Conservation (phyloP, 2,888 invertebrate species). For the Dexiosoma caninum region DNA sequence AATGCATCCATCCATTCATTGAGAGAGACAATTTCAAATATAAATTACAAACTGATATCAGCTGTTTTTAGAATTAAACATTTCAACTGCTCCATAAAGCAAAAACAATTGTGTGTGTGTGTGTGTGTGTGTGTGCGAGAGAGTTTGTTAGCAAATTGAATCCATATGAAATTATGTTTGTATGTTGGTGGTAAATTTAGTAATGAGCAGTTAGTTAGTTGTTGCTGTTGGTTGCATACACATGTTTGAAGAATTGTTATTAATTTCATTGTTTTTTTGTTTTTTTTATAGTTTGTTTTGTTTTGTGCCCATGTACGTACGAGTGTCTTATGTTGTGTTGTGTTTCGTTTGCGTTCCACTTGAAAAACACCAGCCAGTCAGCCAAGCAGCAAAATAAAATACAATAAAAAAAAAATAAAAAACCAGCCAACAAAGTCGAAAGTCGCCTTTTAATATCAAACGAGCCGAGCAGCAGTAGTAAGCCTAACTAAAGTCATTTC, state of each 20-base stretch:
- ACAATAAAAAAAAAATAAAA: conserved; percentile 29
- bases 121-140: conserved; percentile 32
- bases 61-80: conserved; percentile 22
- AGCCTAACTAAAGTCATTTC: conserved; percentile 61
- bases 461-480: conserved; percentile 42
- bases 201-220: neutral
- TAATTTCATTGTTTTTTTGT: neutral
- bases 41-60: conserved; percentile 27
- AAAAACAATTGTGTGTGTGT: conserved; percentile 29
- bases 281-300: too few relatives aligned
- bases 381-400: too few relatives aligned
- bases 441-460: conserved; percentile 43
- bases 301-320: neutral
- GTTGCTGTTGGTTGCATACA: conserved; percentile 36
- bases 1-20: neutral
- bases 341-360: conserved; percentile 50
- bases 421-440: conserved; percentile 41
- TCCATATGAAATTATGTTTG: neutral
- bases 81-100: too few relatives aligned
- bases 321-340: conserved; percentile 12
- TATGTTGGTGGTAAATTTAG: too few relatives aligned
- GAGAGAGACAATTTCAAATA: neutral
- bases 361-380: conserved; percentile 38
- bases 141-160: neutral
- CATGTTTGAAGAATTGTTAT: conserved; percentile 31